These are phyloP conservation scores for Macroramphosus scolopax DNA, from an alignment of 2,797 vertebrate species.

Conservation along the genomic window DNA sequence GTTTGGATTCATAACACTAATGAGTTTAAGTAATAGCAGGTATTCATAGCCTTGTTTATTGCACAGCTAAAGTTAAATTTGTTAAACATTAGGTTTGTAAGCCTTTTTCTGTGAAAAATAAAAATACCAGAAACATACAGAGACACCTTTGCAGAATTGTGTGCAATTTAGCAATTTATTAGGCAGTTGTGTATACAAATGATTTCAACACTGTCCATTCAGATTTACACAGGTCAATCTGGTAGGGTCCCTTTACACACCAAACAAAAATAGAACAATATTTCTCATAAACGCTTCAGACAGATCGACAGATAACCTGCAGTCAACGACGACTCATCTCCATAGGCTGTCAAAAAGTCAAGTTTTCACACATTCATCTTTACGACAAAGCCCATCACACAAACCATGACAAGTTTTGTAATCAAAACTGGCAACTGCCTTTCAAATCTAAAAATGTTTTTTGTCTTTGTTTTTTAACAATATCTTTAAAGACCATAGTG, in stretches of 20 bases:
- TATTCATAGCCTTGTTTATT: no score
- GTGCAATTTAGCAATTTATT: slow-evolving; percentile 83
- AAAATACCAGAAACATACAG: slow-evolving; percentile 1
- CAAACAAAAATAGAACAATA: slow-evolving; percentile 71
- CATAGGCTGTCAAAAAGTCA: slow-evolving; percentile 33
- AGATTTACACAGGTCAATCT: slow-evolving; percentile 77
- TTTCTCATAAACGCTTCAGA: slow-evolving; percentile 68
- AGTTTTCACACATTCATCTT: slow-evolving; percentile 52
- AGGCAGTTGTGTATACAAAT: slow-evolving; percentile 83
- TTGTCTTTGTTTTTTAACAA: slow-evolving; percentile 26
- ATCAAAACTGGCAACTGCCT: slow-evolving; percentile 45
- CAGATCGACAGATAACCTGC: slow-evolving; percentile 40
- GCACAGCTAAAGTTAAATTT: no score
- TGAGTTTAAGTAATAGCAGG: no score
- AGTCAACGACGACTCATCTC: slow-evolving; percentile 40
- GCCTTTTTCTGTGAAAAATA: neutral
- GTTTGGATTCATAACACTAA: no score
- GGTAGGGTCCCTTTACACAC: slow-evolving; percentile 70
- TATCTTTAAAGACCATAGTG: slow-evolving; percentile 28
- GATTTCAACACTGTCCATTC: slow-evolving; percentile 77
- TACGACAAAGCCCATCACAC: slow-evolving; percentile 36
- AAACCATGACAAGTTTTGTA: slow-evolving; percentile 35
- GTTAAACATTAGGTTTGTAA: no score
- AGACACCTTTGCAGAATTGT: slow-evolving; percentile 22
- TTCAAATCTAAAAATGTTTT: slow-evolving; percentile 41